These are phyloP conservation scores for Carapus acus DNA, from an alignment of 2,797 vertebrate genomes.

Conservation along the genomic window DNA sequence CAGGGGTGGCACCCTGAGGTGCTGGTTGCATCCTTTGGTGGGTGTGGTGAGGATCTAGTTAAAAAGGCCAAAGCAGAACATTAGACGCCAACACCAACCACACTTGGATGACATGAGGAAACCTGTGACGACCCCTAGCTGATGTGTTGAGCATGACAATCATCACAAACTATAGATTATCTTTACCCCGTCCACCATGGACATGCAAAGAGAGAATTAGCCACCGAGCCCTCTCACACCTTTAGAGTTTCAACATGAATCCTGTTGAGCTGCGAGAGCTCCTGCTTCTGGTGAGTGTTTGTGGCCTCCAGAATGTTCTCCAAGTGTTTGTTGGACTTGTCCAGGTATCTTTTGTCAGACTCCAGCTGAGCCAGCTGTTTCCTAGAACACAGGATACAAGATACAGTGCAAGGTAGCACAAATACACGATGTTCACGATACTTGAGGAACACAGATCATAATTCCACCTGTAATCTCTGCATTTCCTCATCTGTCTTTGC, in stretches of 20 bases:
- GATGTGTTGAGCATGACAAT: no score
- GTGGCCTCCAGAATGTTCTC: constrained; percentile 94
- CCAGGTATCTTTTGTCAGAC: constrained; percentile 87
- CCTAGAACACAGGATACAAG: constrained; percentile 67
- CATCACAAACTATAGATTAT: no score
- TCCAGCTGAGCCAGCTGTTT: constrained; percentile 85
- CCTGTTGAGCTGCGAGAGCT: constrained; percentile 88
- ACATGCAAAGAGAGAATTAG: no score
- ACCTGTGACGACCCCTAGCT: no score
- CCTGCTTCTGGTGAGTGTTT: constrained; percentile 81
- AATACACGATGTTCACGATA: no score
- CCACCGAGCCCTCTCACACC: constrained; percentile 62
- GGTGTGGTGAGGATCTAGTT: constrained; percentile 89
- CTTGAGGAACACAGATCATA: no score
- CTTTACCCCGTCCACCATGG: no score
- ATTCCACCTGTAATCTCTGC: no score
- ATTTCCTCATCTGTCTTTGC: no score
- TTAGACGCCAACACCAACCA: background rate
- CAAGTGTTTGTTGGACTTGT: constrained; percentile 85
- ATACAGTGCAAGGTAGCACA: no score
- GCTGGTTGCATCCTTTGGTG: constrained; percentile 81
- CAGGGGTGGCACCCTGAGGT: constrained; percentile 71
- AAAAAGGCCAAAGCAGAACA: constrained; percentile 17
- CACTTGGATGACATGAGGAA: background rate
- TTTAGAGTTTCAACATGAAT: constrained; percentile 89